phyloP scores from a whole-genome alignment of 2,113 vertebrate genomes.

The Carassius auratus region DNA sequence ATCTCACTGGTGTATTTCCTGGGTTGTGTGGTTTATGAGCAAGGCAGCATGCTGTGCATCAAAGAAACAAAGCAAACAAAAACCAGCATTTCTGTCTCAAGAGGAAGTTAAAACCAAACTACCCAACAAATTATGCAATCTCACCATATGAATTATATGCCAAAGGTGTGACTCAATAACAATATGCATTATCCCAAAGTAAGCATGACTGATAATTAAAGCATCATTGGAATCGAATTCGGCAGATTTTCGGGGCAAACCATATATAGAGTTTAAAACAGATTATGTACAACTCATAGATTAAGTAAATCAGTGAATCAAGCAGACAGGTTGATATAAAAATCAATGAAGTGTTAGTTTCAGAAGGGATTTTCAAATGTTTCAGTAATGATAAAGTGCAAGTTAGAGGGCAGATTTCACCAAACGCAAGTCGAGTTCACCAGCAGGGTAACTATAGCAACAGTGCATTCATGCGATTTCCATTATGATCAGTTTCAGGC shows the following conservation, averaged over 20 bases:
- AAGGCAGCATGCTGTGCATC: not conserved
- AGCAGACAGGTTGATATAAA: no score
- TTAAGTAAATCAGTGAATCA: no score
- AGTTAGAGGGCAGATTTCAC: not conserved
- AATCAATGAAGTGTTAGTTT: no score
- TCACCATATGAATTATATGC: not conserved
- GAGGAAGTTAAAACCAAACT: not conserved
- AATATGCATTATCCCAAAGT: not conserved
- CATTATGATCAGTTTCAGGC: not conserved
- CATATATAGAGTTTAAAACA: no score
- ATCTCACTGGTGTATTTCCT: not conserved
- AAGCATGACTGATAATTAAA: not conserved
- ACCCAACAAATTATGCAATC: conserved; percentile 15
- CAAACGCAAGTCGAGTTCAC: not conserved
- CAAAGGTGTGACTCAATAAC: not conserved
- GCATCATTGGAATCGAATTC: not conserved
- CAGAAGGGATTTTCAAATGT: not conserved
- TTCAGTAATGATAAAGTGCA: not conserved
- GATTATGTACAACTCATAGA: no score
- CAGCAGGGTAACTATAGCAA: not conserved
- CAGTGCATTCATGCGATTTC: not conserved
- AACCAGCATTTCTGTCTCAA: not conserved
- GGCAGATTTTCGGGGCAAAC: no score
- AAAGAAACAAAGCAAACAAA: conserved; percentile 13
- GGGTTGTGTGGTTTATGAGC: conserved; percentile 46